Base-by-base conservation (phyloP, 30 jellyfish, hydroid and myxozoan genomes). In the Aurelia aurita region DNA sequence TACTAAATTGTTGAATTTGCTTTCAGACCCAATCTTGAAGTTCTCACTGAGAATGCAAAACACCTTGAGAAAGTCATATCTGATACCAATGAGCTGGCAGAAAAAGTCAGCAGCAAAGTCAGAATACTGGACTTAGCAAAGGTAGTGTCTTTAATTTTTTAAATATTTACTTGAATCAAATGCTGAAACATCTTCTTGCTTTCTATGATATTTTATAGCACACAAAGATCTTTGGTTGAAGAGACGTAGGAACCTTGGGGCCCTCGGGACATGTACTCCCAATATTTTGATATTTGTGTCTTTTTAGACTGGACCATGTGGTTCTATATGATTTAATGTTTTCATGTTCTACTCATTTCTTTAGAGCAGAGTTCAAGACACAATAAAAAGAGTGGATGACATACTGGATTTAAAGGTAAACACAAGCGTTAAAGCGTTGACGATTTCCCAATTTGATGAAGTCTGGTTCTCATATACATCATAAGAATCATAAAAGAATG, bases 301-400 rank as follows among this genome's bases (percentile, higher is more conserved):
- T 39, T 39, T 39, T 39, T 8, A 39, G 51, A 39, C 15, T 39
- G 51, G 2, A 9, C 51, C 1, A 7, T 39, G 1, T 5, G 51
- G 51, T 5, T 35, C 15, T 6, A 39, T 39, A 39, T 39, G 51
- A 15, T 39, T 35, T 35, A 35, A 35, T 35, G 14, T 6, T 35
- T 2, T 39, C 7, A 39, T 7, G 18, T 6, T 39, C 2, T 5
- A 39, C 51, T 39, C 15, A 39, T 6, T 9, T 54, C 47, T 62
- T 9, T 39, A 95, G 99, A 82, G 99, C 58, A 84, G 98, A 23
- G 98, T 95, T 32, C 99, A 95, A 54, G 99, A 95, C 67, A 91
- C 99, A 14, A 95, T 95, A 58, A 95, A 95, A 59, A 85, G 99
- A 55, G 99, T 95, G 3, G 99, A 95, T 95, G 99, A 95, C 57